Base-by-base conservation (phyloP, 2,113 vertebrate species). In the Asarcornis scutulata region DNA sequence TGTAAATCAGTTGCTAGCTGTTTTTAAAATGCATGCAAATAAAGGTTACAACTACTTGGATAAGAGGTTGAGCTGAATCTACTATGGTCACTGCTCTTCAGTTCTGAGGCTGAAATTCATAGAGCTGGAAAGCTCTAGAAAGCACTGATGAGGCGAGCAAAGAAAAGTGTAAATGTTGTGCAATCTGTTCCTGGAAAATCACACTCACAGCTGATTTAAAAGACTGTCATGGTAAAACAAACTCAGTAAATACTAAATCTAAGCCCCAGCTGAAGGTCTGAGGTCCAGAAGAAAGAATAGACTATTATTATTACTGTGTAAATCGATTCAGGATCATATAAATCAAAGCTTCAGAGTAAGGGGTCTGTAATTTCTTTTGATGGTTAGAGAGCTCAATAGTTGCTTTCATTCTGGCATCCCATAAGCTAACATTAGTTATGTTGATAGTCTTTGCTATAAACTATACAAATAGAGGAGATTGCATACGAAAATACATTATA, bases 181-280 rank as follows among this genome's bases (percentile, higher is more conserved):
- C 50, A 46, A 73, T 53, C 60, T 91, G 16, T 69, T 86, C 31
- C 73, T 21, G 5, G 53, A 96, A 96, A 91, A 94, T 91, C 66
- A 53, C 75, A 34, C n/a, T 88, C 62, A 59, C 0, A 0, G 71
- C 69, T 81, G 74, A 89, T 88, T 92, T 95, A 93, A 97, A 97
- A 90, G 59, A 93, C 78, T 62, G 88, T 91, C 44, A 53, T 96
- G 87, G 74, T 52, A 95, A 96, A 96, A 97, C 95, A 73, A 72
- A 53, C 76, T 96, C 88, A 91, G 84, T 75, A 98, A 96, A 98
- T 97, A 95, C 91, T 92, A 93, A 83, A 26, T 69, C 67, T 88
- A 94, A 94, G 71, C 88, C 59, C 58, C 66, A 83, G 74, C 42
- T 83, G 82, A 68, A 94, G 85, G 77, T 90, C 90, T 88, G 88